Evolutionary conservation across 2,797 vertebrate genomes (phyloP).

Genomic region (Phataginus tricuspis): DNA sequence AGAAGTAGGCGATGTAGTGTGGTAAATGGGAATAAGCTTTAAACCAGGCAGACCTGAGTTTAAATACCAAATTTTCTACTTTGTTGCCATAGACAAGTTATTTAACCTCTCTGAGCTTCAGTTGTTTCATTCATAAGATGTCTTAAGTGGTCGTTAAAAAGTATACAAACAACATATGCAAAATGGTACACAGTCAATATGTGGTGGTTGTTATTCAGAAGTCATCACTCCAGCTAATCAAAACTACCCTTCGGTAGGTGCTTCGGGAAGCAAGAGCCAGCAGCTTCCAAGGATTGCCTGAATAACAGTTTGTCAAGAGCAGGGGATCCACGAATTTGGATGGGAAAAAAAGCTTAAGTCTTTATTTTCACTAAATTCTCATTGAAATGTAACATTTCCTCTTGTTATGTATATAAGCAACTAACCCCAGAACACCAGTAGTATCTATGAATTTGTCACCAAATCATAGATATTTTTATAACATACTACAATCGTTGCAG

Average conservation of each 20-base stretch:
- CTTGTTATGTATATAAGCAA: conserved; percentile 2
- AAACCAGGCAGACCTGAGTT: background rate
- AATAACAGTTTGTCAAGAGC: background rate
- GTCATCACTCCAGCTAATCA: background rate
- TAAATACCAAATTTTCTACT: background rate
- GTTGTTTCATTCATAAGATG: background rate
- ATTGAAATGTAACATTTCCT: conserved; percentile 22
- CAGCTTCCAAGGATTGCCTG: background rate
- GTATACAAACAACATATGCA: background rate
- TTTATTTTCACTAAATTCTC: conserved; percentile 7
- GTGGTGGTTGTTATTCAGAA: background rate
- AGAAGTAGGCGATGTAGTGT: conserved; percentile 9
- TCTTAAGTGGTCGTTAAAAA: background rate
- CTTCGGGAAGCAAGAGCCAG: background rate
- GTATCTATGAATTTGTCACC: conserved; percentile 8
- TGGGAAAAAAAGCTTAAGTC: background rate
- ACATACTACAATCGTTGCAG: background rate
- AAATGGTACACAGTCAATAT: background rate
- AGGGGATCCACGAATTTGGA: background rate
- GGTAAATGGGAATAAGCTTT: conserved; percentile 42
- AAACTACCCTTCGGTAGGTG: background rate
- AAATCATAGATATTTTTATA: conserved; percentile 34
- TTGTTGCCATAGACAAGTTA: background rate
- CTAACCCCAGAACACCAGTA: background rate
- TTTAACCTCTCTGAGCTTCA: conserved; percentile 31